Evolutionary conservation across 2,113 vertebrate genomes (phyloP).

Genomic region (Psilopsiagon aurifrons): DNA sequence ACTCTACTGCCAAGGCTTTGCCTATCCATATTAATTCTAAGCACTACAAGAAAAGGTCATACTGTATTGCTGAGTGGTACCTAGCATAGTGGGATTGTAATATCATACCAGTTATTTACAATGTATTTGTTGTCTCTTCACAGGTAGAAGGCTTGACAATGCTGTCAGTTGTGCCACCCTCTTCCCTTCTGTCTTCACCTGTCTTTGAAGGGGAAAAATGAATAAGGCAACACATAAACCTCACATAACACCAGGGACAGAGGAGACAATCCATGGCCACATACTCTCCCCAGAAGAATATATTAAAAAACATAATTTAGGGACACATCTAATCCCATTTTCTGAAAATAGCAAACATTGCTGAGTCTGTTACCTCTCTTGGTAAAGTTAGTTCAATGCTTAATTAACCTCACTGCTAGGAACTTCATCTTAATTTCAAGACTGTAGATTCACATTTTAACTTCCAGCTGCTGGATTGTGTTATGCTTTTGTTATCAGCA

Average conservation of each 20-base stretch:
- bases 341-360: neutral
- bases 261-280: neutral
- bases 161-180: neutral
- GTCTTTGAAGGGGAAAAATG: neutral
- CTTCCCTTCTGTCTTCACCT: neutral
- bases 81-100: neutral
- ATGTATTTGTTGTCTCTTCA: neutral
- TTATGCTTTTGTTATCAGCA: neutral
- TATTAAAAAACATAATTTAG: neutral
- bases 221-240: neutral
- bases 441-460: neutral
- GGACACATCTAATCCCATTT: neutral
- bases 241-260: neutral
- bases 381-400: neutral
- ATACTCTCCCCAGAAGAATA: neutral
- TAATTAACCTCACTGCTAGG: neutral
- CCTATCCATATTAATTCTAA: neutral
- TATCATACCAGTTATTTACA: rapidly evolving
- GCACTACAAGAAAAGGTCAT: neutral
- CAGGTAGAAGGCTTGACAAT: neutral
- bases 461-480: neutral
- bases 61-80: neutral
- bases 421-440: neutral
- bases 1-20: neutral
- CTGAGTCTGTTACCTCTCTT: neutral